Conservation (phyloP, 1,140 invertebrate genomes). For the Ladona fulva region DNA sequence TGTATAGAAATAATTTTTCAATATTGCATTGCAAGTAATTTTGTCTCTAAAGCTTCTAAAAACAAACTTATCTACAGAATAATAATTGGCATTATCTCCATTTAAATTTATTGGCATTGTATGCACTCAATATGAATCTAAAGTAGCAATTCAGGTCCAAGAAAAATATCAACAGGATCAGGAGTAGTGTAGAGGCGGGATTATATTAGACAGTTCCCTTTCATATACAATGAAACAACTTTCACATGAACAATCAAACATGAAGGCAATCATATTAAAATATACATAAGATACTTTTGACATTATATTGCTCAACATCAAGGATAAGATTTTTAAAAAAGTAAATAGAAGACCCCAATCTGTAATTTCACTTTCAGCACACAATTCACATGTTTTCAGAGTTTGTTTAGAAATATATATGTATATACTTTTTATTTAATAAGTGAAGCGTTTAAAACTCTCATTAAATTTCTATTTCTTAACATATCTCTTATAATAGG, state of each 20-base stretch:
- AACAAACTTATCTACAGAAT: not conserved
- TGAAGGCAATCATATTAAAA: not conserved
- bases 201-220: not conserved
- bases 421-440: not conserved
- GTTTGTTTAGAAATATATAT: slow-evolving; percentile 11
- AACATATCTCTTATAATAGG: not conserved
- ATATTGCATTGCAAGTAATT: not conserved
- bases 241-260: not conserved
- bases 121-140: not conserved
- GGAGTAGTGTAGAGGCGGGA: not conserved
- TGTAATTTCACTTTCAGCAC: not conserved
- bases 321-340: not conserved
- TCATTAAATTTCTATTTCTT: slow-evolving; percentile 7
- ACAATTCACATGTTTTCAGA: not conserved
- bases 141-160: not conserved
- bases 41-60: not conserved
- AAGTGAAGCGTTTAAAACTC: not conserved
- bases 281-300: slow-evolving; percentile 7
- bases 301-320: slow-evolving; percentile 6
- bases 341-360: not conserved
- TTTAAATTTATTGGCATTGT: not conserved
- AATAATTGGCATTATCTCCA: not conserved
- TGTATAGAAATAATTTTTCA: not conserved
- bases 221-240: not conserved
- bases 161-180: not conserved